Evolutionary conservation across 2,797 vertebrate species (phyloP).

Genomic region (Platalea minor): DNA sequence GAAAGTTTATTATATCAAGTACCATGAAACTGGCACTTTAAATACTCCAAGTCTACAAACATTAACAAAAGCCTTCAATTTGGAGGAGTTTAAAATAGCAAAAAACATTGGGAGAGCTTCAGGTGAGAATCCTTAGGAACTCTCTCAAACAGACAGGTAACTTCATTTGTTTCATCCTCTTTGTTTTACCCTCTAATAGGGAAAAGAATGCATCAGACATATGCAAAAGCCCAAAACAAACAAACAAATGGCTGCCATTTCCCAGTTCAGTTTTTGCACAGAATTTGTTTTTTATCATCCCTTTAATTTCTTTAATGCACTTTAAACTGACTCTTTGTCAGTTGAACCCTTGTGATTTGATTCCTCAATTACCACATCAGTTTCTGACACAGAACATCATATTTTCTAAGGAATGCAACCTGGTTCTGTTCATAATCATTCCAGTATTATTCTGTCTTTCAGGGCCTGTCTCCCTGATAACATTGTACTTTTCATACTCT

Average conservation of each 20-base stretch:
- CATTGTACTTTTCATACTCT: neutral
- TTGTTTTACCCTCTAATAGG: neutral
- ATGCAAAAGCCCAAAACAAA: neutral
- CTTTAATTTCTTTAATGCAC: neutral
- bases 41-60: neutral
- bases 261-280: neutral
- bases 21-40: neutral
- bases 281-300: neutral
- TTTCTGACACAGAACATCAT: neutral
- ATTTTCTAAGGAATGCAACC: neutral
- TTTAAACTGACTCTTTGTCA: neutral
- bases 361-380: neutral
- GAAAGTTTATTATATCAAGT: neutral
- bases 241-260: neutral
- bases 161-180: neutral
- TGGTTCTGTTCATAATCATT: neutral
- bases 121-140: neutral
- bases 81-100: neutral
- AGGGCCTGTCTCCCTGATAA: neutral
- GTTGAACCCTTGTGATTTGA: neutral
- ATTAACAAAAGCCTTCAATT: neutral
- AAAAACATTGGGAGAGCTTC: neutral
- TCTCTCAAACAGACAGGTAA: neutral
- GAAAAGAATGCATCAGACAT: neutral
- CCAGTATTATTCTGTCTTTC: neutral